Conservation (phyloP, 2,888 invertebrate species). For the Oscheius onirici region DNA sequence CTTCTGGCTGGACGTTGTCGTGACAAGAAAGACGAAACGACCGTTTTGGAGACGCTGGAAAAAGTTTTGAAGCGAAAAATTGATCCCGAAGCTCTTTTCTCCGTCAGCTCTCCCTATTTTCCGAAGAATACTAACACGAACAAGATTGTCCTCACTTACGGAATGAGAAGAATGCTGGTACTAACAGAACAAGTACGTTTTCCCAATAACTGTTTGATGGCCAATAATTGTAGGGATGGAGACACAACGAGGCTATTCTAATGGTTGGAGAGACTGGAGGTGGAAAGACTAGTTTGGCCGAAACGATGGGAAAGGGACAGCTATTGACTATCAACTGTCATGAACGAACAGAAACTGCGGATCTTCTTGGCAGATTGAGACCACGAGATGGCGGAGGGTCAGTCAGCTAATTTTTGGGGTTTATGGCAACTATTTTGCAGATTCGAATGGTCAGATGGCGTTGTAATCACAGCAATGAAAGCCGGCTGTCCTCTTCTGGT, state of each 20-base stretch:
- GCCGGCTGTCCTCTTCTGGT: slow-evolving; percentile 88
- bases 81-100: slow-evolving; percentile 53
- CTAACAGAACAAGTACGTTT: slow-evolving; percentile 76
- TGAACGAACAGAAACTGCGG: slow-evolving; percentile 97
- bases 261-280: slow-evolving; percentile 92
- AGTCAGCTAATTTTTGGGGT: neutral
- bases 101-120: slow-evolving; percentile 61
- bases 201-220: neutral
- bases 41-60: slow-evolving; percentile 81
- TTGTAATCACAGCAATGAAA: slow-evolving; percentile 89
- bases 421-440: too few species aligned
- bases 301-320: slow-evolving; percentile 78
- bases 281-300: slow-evolving; percentile 66
- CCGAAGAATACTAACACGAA: slow-evolving; percentile 74
- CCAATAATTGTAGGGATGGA: slow-evolving; percentile 78
- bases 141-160: slow-evolving; percentile 93
- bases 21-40: slow-evolving; percentile 82
- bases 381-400: slow-evolving; percentile 78
- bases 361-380: slow-evolving; percentile 92
- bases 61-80: slow-evolving; percentile 76
- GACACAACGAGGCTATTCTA: slow-evolving; percentile 91
- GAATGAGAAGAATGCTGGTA: slow-evolving; percentile 82
- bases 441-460: slow-evolving; percentile 96
- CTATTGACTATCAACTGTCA: slow-evolving; percentile 90
- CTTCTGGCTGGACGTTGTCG: slow-evolving; percentile 92